These are phyloP conservation scores for Amiota mariae DNA, from an alignment of 2,888 invertebrate species.

Conservation along the genomic window DNA sequence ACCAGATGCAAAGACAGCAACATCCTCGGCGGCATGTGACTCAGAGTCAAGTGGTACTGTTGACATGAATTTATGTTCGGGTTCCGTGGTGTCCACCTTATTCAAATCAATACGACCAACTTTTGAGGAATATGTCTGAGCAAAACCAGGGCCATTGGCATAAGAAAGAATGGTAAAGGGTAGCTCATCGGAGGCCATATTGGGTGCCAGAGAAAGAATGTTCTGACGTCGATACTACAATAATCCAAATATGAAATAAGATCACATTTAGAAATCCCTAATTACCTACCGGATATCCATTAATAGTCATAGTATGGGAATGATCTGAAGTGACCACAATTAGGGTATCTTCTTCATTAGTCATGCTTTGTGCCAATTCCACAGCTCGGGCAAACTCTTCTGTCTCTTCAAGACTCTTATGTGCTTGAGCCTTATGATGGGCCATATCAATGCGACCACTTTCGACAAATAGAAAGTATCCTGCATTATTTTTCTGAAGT, in stretches of 20 bases:
- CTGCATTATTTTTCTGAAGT: slow-evolving; percentile 76
- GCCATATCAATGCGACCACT: slow-evolving; percentile 75
- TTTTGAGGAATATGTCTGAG: slow-evolving; percentile 53
- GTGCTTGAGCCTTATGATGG: slow-evolving; percentile 79
- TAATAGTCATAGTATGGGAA: slow-evolving; percentile 84
- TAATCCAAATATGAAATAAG: not conserved
- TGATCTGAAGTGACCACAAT: slow-evolving; percentile 88
- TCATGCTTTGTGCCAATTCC: slow-evolving; percentile 77
- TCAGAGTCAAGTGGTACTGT: slow-evolving; percentile 78
- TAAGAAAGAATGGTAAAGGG: slow-evolving; percentile 82
- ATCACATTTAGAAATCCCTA: not conserved
- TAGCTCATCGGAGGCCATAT: slow-evolving; percentile 76
- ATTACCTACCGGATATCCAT: slow-evolving; percentile 80
- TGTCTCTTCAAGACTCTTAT: slow-evolving; percentile 85
- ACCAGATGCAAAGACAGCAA: slow-evolving; percentile 83
- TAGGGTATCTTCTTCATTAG: slow-evolving; percentile 81
- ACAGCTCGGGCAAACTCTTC: slow-evolving; percentile 84
- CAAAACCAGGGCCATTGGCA: slow-evolving; percentile 83
- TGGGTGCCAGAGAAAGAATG: slow-evolving; percentile 75
- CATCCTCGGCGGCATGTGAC: slow-evolving; percentile 86
- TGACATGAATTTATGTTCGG: slow-evolving; percentile 75
- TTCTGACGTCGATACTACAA: slow-evolving; percentile 57
- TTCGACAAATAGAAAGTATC: slow-evolving; percentile 84
- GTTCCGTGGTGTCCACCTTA: slow-evolving; percentile 49
- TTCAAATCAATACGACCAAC: slow-evolving; percentile 57